Evolutionary conservation across 2,888 invertebrate genomes (phyloP).

Genomic region (Artemia sinica): DNA sequence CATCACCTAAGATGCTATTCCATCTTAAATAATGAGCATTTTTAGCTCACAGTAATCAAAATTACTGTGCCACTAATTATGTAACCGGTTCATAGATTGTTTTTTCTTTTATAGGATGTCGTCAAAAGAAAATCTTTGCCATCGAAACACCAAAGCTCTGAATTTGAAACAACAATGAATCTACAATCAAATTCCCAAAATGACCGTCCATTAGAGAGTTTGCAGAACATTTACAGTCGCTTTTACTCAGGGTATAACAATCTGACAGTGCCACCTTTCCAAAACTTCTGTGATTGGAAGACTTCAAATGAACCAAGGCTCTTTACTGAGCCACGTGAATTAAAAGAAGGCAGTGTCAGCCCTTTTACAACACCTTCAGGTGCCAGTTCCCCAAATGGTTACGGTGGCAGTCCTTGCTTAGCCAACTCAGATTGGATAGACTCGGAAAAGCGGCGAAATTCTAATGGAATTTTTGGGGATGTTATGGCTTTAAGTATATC

Average conservation of each 20-base stretch:
- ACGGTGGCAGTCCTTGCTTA: background rate
- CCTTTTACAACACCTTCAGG: background rate
- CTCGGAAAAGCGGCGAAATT: background rate
- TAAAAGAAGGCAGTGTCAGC: background rate
- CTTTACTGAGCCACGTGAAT: background rate
- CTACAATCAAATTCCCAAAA: background rate
- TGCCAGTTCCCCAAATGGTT: background rate
- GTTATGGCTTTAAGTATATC: constrained; percentile 11
- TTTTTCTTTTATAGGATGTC: background rate
- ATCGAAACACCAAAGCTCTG: background rate
- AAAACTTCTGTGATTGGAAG: background rate
- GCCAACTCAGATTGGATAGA: background rate
- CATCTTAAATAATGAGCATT: no score
- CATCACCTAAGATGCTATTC: no score
- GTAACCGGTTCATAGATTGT: background rate
- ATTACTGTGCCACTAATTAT: no score
- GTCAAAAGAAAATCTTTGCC: constrained; percentile 6
- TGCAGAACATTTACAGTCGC: constrained; percentile 1
- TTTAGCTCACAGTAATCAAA: no score
- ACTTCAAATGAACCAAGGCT: background rate
- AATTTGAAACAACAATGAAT: background rate
- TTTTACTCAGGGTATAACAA: background rate
- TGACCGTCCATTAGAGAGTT: background rate
- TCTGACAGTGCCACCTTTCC: background rate
- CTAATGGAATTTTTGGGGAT: constrained; percentile 4